A percentile compares a stretch with the other conserved stretches of the same genome.
These are phyloP conservation scores for Paramormyrops hopkinsi DNA, from an alignment of 2,797 vertebrate genomes.

Conservation along the genomic window DNA sequence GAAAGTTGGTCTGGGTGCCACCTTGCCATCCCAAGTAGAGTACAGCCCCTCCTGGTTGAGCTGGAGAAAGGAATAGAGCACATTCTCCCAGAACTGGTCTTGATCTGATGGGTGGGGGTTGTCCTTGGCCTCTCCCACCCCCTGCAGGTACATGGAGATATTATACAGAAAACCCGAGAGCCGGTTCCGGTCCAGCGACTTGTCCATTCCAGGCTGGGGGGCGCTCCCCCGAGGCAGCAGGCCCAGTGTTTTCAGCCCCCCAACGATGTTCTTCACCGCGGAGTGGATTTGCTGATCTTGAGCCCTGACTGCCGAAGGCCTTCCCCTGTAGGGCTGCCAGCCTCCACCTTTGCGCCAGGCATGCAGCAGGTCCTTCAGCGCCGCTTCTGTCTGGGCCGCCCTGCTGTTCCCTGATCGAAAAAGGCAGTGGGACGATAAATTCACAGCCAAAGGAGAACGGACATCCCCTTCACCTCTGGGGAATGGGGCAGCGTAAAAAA, in stretches of 20 bases:
- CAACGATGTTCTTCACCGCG: constrained; percentile 54
- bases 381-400: constrained; percentile 44
- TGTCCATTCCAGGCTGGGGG: constrained; percentile 50
- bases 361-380: constrained; percentile 58
- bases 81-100: constrained; percentile 64
- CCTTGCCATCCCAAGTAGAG: constrained; percentile 52
- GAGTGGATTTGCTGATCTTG: constrained; percentile 47
- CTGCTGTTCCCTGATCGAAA: constrained; percentile 43
- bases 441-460: not conserved
- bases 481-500: not conserved
- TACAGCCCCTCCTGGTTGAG: constrained; percentile 49
- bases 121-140: constrained; percentile 66
- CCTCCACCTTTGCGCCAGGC: constrained; percentile 53
- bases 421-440: not conserved
- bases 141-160: constrained; percentile 76
- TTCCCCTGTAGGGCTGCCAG: constrained; percentile 38
- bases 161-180: constrained; percentile 78
- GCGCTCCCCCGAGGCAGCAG: constrained; percentile 46
- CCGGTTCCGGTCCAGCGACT: constrained; percentile 56
- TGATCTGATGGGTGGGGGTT: constrained; percentile 43
- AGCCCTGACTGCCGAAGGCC: constrained; percentile 33
- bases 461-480: not conserved
- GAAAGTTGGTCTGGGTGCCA: constrained; percentile 68
- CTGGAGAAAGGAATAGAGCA: constrained; percentile 65
- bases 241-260: constrained; percentile 59